phyloP scores from a whole-genome alignment of 2,888 invertebrate species.

The Dastarcus helophoroides region DNA sequence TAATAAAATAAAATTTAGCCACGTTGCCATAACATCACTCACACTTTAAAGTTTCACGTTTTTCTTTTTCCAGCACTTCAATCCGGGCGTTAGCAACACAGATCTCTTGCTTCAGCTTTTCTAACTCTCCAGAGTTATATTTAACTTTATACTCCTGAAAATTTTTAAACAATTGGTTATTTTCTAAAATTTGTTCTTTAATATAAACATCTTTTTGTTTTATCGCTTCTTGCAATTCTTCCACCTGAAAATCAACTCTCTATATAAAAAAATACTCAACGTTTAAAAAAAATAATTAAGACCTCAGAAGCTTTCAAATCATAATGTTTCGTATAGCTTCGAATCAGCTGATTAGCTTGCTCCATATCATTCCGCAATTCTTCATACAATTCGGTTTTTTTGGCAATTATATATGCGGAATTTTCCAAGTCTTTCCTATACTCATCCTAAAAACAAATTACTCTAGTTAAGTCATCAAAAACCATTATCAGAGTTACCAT shows the following conservation, averaged over 20 bases:
- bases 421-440: constrained; percentile 30
- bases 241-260: constrained; percentile 16
- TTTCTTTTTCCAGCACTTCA: constrained; percentile 27
- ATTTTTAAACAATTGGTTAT: constrained; percentile 23
- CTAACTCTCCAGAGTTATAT: constrained; percentile 24
- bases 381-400: constrained; percentile 30
- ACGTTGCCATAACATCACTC: constrained; percentile 9
- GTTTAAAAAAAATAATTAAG: constrained; percentile 1
- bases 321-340: constrained; percentile 33
- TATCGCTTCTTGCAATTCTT: constrained; percentile 17
- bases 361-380: constrained; percentile 33
- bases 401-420: constrained; percentile 28
- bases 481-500: constrained; percentile 19
- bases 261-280: not conserved
- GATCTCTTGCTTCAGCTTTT: constrained; percentile 24
- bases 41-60: constrained; percentile 31
- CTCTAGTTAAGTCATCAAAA: not conserved
- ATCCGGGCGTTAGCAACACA: constrained; percentile 19
- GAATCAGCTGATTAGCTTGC: constrained; percentile 34
- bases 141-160: constrained; percentile 25
- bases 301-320: constrained; percentile 29
- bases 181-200: constrained; percentile 20
- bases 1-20: constrained; percentile 3
- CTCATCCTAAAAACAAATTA: constrained; percentile 24
- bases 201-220: constrained; percentile 22